Evolutionary conservation across 2,888 invertebrate species (phyloP).

Genomic region (Julus scandinavius): DNA sequence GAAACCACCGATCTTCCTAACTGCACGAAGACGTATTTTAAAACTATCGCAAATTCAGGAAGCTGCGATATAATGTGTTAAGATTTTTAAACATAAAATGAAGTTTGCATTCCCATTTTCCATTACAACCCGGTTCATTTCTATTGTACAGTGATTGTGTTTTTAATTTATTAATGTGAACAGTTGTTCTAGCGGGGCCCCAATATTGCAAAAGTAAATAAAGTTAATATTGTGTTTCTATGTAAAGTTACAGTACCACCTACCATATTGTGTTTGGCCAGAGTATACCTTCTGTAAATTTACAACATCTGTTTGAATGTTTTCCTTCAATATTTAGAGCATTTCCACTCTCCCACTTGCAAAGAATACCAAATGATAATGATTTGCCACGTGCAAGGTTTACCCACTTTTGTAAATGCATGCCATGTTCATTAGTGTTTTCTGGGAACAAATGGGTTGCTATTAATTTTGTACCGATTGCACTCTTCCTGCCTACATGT

Average conservation of each 20-base stretch:
- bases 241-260: neutral
- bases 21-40: neutral
- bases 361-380: too few species aligned
- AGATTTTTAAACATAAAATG: neutral
- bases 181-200: neutral
- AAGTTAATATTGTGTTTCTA: neutral
- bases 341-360: too few species aligned
- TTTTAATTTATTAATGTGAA: neutral
- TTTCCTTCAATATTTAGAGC: neutral
- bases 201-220: neutral
- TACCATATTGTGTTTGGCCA: neutral
- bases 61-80: neutral
- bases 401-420: neutral
- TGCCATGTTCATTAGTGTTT: neutral
- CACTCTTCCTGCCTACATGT: neutral
- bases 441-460: neutral
- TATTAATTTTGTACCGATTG: neutral
- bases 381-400: neutral
- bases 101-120: neutral
- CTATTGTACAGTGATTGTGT: slow-evolving; percentile 20
- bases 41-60: neutral
- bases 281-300: neutral
- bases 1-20: neutral
- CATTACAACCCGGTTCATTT: neutral
- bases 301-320: neutral